These are phyloP conservation scores for Cariama cristata DNA, from an alignment of 2,113 vertebrate species.

Conservation along the genomic window DNA sequence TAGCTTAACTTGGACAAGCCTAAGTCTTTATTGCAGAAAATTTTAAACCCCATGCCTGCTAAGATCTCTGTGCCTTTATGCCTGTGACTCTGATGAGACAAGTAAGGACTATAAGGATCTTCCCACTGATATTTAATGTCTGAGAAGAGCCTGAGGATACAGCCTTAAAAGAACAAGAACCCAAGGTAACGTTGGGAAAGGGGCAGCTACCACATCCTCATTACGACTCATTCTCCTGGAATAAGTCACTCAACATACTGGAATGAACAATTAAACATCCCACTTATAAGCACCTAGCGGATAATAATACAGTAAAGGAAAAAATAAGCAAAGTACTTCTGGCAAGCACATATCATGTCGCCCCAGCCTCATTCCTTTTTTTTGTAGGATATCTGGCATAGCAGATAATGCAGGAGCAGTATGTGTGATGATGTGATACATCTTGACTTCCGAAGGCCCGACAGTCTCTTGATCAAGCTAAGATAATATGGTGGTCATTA, in stretches of 20 bases:
- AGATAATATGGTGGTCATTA: background rate
- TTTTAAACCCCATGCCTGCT: background rate
- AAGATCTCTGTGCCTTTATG: background rate
- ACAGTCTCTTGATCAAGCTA: background rate
- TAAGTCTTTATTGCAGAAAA: background rate
- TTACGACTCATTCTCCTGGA: background rate
- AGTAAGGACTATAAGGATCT: background rate
- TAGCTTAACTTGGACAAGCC: background rate
- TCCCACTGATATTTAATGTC: background rate
- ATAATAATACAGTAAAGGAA: background rate
- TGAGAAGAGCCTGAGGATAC: background rate
- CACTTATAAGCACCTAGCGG: background rate
- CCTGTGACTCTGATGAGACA: background rate
- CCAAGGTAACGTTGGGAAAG: background rate
- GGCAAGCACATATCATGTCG: background rate
- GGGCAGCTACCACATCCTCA: rapidly evolving
- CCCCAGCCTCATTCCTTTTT: background rate
- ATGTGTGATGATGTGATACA: background rate
- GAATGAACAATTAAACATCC: background rate
- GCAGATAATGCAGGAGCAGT: background rate
- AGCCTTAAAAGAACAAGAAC: background rate
- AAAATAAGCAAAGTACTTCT: background rate
- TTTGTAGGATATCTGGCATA: background rate
- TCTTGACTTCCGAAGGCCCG: background rate
- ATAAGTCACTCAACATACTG: background rate